Base-by-base conservation (phyloP, 37 sponge, comb jelly and placozoan genomes). In the Hexactinellida sp. region DNA sequence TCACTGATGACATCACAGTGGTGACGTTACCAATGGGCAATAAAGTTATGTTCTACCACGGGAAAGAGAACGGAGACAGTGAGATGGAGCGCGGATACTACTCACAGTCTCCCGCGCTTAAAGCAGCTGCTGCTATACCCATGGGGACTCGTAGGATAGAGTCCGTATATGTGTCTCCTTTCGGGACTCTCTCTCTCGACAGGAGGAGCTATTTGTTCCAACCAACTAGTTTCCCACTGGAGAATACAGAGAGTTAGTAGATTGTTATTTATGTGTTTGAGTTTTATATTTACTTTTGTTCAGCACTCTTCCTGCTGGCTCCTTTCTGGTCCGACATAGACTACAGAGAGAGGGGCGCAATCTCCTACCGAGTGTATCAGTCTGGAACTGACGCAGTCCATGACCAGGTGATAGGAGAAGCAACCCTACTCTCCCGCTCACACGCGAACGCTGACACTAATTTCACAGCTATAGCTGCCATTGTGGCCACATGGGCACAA, bases 291-390 rank as follows among this genome's bases (percentile, higher is more conserved):
- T n/a, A n/a, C n/a, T n/a, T n/a, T n/a, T n/a, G n/a, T n/a, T n/a
- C n/a, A 63, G 76, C 25, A 21, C 76, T 63, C 76, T 63, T 32
- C 76, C 21, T 63, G 28, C 30, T 91, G 28, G 92, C 94, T 51
- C 89, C 90, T 36, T 93, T 87, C 88, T 91, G 91, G 90, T 38
- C 85, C 54, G 92, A 93, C 39, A 84, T 82, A 54, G 93, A 94
- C 76, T 54, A 84, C 0, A 38, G 89, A 37, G 0, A 37, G 5
- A 54, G 24, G 25, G 94, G 94, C 0, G 54, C 9, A 5, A 41
- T 91, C 54, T 37, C 36, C 28, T 93, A 91, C 37, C 34, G 89
- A 38, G 88, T 88, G 16, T 85, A 88, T 36, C 21, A 82, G 24
- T 7, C 37, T 19, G 52, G 7, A 24, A 82, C 35, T 24, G 85